These are phyloP conservation scores for Papilio aristodemus DNA, from an alignment of 1,140 invertebrate genomes.

Conservation along the genomic window DNA sequence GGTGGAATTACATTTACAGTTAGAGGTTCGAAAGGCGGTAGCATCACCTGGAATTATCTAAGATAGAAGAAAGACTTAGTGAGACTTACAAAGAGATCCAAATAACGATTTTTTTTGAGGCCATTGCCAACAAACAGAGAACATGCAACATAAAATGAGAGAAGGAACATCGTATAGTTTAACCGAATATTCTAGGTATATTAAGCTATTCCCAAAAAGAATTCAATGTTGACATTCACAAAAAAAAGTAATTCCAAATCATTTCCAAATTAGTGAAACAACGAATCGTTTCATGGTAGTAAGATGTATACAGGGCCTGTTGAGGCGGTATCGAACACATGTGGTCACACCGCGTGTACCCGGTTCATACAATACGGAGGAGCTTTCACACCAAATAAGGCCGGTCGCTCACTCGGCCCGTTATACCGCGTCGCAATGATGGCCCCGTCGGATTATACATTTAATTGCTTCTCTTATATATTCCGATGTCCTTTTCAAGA, in stretches of 20 bases:
- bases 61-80: too few species aligned
- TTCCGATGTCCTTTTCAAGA: constrained; percentile 9
- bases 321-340: constrained; percentile 41
- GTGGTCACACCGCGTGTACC: constrained; percentile 41
- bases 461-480: constrained; percentile 67
- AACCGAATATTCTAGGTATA: too few species aligned
- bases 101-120: too few species aligned
- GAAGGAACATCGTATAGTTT: too few species aligned
- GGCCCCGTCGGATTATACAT: constrained; percentile 66
- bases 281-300: constrained; percentile 27
- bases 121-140: too few species aligned
- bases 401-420: constrained; percentile 65
- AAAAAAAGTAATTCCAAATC: neutral
- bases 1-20: too few species aligned
- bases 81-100: too few species aligned
- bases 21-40: too few species aligned
- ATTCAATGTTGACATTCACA: constrained; percentile 22
- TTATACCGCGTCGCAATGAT: constrained; percentile 61
- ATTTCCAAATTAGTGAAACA: constrained; percentile 7
- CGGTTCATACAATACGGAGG: constrained; percentile 60
- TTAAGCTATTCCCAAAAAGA: neutral
- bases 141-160: too few species aligned
- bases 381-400: constrained; percentile 77
- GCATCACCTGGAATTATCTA: too few species aligned
- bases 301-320: constrained; percentile 42